Percentiles rank a stretch among this genome's conserved stretches.
Conservation (phyloP, 2,888 invertebrate genomes). For the Rhagium mordax region DNA sequence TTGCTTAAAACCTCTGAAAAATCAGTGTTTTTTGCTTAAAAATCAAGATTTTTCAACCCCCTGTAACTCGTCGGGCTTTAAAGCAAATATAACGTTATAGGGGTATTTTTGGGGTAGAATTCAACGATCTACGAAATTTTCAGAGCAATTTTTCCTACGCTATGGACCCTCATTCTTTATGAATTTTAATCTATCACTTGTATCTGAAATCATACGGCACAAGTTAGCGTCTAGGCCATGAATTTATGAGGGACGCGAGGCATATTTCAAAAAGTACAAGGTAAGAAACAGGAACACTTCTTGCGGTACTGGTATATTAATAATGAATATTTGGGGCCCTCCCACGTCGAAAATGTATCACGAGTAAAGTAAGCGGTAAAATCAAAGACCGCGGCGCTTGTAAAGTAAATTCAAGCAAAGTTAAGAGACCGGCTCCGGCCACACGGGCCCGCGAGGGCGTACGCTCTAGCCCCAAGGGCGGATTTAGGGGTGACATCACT, state of each 20-base stretch:
- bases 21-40: too few species aligned
- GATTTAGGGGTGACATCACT: conserved; percentile 22
- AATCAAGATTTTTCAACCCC: too few species aligned
- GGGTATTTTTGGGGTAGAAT: too few species aligned
- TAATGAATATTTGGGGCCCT: conserved; percentile 64
- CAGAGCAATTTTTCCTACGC: too few species aligned
- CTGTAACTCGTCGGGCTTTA: too few species aligned
- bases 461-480: not conserved
- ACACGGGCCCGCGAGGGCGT: conserved; percentile 7
- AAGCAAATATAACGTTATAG: too few species aligned
- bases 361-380: conserved; percentile 52
- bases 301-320: conserved; percentile 51
- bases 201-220: conserved; percentile 9
- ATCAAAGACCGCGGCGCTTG: conserved; percentile 60
- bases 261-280: conserved; percentile 53
- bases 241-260: conserved; percentile 20
- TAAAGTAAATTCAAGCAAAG: conserved; percentile 50
- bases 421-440: conserved; percentile 21
- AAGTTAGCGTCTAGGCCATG: not conserved
- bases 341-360: conserved; percentile 67
- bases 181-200: too few species aligned
- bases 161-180: too few species aligned
- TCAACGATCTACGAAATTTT: too few species aligned
- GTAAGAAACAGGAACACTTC: conserved; percentile 53
- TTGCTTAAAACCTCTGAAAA: too few species aligned